phyloP scores from a whole-genome alignment of 2,113 vertebrate species.

The Muntiacus reevesi region DNA sequence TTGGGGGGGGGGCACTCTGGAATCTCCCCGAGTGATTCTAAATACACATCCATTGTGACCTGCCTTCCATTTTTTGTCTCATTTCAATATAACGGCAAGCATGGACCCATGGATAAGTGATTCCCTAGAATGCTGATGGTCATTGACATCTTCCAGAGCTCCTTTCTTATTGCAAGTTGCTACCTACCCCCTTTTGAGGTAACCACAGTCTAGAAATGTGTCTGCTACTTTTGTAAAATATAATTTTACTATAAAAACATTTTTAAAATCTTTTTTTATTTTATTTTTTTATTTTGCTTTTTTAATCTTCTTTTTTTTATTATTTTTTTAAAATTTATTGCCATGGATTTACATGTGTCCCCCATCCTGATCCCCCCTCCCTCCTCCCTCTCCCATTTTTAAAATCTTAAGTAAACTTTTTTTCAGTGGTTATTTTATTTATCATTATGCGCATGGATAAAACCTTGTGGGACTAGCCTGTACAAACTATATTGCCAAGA shows the following conservation, averaged over 20 bases:
- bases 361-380: no score
- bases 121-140: neutral
- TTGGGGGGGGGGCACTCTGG: fast-evolving
- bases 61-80: neutral
- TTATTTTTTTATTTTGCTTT: no score
- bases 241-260: neutral
- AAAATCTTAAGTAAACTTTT: neutral
- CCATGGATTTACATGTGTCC: no score
- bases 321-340: no score
- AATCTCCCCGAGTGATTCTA: neutral
- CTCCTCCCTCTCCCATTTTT: neutral
- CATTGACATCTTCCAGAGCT: neutral
- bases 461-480: neutral
- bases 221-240: neutral
- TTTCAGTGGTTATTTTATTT: neutral
- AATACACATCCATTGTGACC: neutral
- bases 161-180: neutral
- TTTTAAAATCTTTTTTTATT: neutral
- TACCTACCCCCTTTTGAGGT: neutral
- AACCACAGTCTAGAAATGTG: neutral
- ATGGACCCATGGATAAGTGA: neutral
- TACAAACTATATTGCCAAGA: neutral
- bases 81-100: neutral
- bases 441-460: neutral
- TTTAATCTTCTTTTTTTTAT: no score